Conservation (phyloP, 2,888 invertebrate species). For the Copidosoma aretas region DNA sequence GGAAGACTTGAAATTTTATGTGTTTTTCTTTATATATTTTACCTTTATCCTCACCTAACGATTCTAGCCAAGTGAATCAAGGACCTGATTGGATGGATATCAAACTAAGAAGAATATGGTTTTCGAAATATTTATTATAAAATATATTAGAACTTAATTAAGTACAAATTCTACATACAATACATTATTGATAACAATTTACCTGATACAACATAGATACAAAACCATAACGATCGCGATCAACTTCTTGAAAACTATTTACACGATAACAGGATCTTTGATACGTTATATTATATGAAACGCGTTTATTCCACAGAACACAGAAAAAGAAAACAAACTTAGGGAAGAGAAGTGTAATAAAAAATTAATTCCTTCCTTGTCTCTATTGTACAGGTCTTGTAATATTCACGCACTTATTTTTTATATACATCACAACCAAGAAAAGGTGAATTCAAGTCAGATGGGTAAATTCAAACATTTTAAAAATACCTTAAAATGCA, state of each 20-base stretch:
- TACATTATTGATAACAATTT: constrained; percentile 42
- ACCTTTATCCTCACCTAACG: no score
- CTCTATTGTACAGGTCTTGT: constrained; percentile 24
- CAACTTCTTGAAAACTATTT: constrained; percentile 14
- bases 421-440: constrained; percentile 55
- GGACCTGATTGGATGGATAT: constrained; percentile 5
- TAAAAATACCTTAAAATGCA: constrained; percentile 23
- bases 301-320: constrained; percentile 10
- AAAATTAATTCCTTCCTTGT: constrained; percentile 8
- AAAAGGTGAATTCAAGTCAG: constrained; percentile 48
- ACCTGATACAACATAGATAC: constrained; percentile 27
- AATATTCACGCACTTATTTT: constrained; percentile 20
- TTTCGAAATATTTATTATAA: constrained; percentile 55
- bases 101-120: constrained; percentile 13
- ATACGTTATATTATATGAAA: constrained; percentile 17
- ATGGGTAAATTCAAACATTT: constrained; percentile 22
- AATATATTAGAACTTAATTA: constrained; percentile 60
- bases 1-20: constrained; percentile 52
- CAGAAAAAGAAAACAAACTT: constrained; percentile 29
- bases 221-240: constrained; percentile 23
- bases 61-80: neutral
- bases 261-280: constrained; percentile 21
- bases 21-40: neutral
- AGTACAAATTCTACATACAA: constrained; percentile 59
- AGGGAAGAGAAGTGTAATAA: constrained; percentile 15